Percentiles rank a stretch among this genome's conserved stretches.
Conservation (phyloP, 2,888 invertebrate species). For the Acanthococcus lagerstroemiae region DNA sequence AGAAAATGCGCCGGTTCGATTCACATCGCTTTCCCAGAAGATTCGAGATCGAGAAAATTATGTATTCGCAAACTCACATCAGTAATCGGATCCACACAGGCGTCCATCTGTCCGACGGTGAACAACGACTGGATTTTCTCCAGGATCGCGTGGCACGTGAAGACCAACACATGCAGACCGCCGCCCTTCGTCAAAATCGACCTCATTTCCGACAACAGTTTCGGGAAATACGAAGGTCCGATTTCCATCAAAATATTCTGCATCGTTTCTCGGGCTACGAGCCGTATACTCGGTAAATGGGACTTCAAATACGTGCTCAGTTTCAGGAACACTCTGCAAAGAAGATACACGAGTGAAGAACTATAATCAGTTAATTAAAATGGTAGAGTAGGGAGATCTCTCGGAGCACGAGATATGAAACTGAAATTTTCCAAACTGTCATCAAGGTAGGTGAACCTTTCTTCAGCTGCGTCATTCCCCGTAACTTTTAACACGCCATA, state of each 20-base stretch:
- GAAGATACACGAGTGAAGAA: not conserved
- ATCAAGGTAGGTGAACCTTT: too few relatives aligned
- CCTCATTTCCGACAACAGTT: constrained; percentile 69
- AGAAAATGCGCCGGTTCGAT: not conserved
- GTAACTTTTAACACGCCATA: too few relatives aligned
- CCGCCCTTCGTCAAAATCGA: constrained; percentile 75
- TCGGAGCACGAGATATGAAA: too few relatives aligned
- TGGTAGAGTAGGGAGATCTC: not conserved
- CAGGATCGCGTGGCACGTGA: constrained; percentile 74
- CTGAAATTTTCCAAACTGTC: too few relatives aligned
- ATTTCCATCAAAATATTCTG: constrained; percentile 77
- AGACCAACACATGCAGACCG: constrained; percentile 86
- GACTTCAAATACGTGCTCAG: constrained; percentile 84
- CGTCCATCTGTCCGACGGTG: constrained; percentile 66
- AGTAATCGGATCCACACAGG: constrained; percentile 62
- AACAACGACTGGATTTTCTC: constrained; percentile 60
- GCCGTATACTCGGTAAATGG: constrained; percentile 72
- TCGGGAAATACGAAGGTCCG: constrained; percentile 68
- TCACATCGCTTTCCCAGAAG: not conserved
- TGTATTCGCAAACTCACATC: constrained; percentile 52
- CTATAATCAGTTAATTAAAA: not conserved
- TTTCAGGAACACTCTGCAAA: constrained; percentile 68
- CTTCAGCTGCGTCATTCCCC: too few relatives aligned
- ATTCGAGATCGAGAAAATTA: not conserved
- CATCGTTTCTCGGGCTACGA: constrained; percentile 79